Conservation (phyloP, 35 echinoderm and acorn worm genomes). For the Heliocidaris tuberculata region DNA sequence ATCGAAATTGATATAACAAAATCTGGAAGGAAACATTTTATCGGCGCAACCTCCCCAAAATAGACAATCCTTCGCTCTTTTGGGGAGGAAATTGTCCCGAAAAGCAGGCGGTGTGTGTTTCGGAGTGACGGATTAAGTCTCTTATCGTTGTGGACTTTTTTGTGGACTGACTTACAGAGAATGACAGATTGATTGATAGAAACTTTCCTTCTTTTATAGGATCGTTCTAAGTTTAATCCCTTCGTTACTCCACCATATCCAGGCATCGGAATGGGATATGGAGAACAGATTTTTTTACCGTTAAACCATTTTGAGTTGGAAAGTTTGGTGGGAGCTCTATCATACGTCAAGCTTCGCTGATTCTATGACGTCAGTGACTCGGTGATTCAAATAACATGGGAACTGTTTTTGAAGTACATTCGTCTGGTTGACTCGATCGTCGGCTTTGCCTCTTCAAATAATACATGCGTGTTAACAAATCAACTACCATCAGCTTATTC, state of each 20-base stretch:
- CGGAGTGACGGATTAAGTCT: neutral
- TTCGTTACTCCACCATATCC: neutral
- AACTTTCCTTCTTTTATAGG: neutral
- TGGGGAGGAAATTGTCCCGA: neutral
- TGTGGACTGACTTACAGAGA: neutral
- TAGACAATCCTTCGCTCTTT: neutral
- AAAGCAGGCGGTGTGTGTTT: neutral
- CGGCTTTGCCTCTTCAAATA: neutral
- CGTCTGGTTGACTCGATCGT: conserved; percentile 12
- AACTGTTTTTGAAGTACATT: neutral
- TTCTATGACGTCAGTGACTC: neutral
- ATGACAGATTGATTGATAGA: conserved; percentile 17
- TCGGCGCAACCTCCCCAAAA: neutral
- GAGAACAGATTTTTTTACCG: neutral
- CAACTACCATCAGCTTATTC: neutral
- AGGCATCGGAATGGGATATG: neutral
- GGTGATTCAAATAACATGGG: neutral
- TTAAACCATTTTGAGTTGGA: neutral
- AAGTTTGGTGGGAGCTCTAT: neutral
- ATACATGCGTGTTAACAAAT: neutral
- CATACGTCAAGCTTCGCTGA: neutral
- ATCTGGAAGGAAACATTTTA: too few relatives aligned
- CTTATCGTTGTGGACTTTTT: neutral
- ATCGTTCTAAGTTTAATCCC: neutral
- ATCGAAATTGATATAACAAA: too few relatives aligned